phyloP scores from a whole-genome alignment of 2,888 invertebrate species.

The Ennomos erosarius region DNA sequence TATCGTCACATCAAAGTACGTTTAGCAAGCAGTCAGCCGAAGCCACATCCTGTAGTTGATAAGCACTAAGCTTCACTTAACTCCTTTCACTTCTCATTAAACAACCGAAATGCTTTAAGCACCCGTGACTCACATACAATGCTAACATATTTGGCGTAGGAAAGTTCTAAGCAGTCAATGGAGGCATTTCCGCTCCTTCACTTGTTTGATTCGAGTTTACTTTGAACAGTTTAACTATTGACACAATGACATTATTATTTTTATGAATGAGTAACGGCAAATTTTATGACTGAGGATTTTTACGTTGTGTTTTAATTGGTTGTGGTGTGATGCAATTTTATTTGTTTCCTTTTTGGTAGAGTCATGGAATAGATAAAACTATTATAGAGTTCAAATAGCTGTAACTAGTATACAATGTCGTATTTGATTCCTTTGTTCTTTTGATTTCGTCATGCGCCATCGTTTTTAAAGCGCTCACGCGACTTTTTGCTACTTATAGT shows the following conservation, averaged over 20 bases:
- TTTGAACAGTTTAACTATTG: constrained; percentile 6
- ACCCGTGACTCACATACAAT: constrained; percentile 32
- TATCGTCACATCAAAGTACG: neutral
- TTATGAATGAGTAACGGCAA: constrained; percentile 27
- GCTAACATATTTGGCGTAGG: constrained; percentile 30
- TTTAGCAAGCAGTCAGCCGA: constrained; percentile 17
- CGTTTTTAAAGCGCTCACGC: too few relatives aligned
- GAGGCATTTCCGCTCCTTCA: constrained; percentile 34
- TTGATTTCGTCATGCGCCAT: too few relatives aligned
- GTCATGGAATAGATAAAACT: too few relatives aligned
- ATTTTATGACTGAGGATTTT: constrained; percentile 1
- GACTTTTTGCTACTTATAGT: too few relatives aligned
- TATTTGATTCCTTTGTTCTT: too few relatives aligned
- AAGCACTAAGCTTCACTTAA: constrained; percentile 24
- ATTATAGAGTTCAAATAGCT: constrained; percentile 9
- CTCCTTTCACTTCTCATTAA: constrained; percentile 35
- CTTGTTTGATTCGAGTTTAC: constrained; percentile 24
- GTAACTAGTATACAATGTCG: neutral
- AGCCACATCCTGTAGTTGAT: constrained; percentile 25
- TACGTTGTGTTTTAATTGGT: constrained; percentile 9
- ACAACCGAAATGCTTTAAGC: constrained; percentile 30
- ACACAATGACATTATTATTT: constrained; percentile 23
- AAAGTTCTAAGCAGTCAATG: constrained; percentile 28
- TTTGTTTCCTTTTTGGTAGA: constrained; percentile 12
- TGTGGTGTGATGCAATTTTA: constrained; percentile 23